Conservation (phyloP, 23 tunicate genomes). For the Pegea sp. region DNA sequence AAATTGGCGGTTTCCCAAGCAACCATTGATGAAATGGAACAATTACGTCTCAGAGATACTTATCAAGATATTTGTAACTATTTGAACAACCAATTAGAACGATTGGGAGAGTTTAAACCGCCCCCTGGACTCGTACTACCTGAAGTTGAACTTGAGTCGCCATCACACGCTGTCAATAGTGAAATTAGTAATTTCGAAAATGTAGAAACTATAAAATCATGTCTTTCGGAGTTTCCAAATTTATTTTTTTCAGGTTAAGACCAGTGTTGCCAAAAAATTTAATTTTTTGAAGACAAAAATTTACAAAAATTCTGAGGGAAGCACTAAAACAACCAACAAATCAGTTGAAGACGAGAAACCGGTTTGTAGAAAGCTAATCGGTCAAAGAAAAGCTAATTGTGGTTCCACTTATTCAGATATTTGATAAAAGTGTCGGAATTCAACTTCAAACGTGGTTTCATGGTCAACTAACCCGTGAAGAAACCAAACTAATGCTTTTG, state of each 20-base stretch:
- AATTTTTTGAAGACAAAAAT: too few species aligned
- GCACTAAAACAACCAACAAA: too few species aligned
- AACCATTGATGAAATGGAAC: slow-evolving; percentile 8
- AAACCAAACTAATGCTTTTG: slow-evolving; percentile 21
- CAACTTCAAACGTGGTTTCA: slow-evolving; percentile 86
- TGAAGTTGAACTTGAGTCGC: slow-evolving; percentile 17
- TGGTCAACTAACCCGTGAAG: slow-evolving; percentile 55
- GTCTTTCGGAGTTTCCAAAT: too few species aligned
- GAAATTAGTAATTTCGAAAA: too few species aligned
- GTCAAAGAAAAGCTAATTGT: too few species aligned
- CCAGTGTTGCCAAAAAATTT: too few species aligned
- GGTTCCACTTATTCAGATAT: slow-evolving; percentile 3
- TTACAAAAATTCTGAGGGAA: too few species aligned
- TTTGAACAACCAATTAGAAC: slow-evolving; percentile 11
- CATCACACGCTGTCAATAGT: too few species aligned
- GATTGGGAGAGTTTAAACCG: slow-evolving; percentile 30
- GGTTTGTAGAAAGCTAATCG: too few species aligned
- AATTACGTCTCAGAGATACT: slow-evolving; percentile 3
- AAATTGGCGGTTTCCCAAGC: slow-evolving; percentile 11
- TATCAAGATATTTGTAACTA: slow-evolving; percentile 16
- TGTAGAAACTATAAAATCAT: too few species aligned
- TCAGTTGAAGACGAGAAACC: too few species aligned
- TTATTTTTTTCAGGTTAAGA: too few species aligned
- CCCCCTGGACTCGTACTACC: slow-evolving; percentile 19
- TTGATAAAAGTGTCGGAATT: slow-evolving; percentile 17